Base-by-base conservation (phyloP, 2,797 vertebrate species). In the Carapus acus region DNA sequence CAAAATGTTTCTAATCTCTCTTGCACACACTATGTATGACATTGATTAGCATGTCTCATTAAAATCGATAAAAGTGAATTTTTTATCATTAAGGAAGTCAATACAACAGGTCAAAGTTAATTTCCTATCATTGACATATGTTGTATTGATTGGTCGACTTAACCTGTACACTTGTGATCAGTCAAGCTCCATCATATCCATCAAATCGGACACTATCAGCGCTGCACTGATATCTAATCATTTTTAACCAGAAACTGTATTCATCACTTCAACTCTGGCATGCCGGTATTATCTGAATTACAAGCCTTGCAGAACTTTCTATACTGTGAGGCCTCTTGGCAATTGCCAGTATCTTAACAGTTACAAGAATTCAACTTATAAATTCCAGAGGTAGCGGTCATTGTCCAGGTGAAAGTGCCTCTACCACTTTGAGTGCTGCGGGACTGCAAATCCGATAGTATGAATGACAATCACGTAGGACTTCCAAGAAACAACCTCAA, bases 401-500 rank as follows among this genome's bases (percentile, higher is more conserved):
- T 58, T 24, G 7, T 37, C 8, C 14, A 19, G 51, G 68, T 67
- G 68, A 78, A 65, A 76, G 52, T 43, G 29, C 31, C 46, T 34
- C 29, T 18, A 63, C 63, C 55, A 29, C 36, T 44, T 59, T 57
- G 49, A 43, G 31, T 34, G 34, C 29, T 43, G 24, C 9, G 24
- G 36, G 38, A 29, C 38, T 21, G n/a, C 19, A 19, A 42, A 36
- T 43, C 36, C 58, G 54, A 52, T 43, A 50, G 50, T 43, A 36
- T 13, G 14, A 24, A 12, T 23, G 39, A 62, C n/a, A n/a, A 46
- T 50, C 60, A 58, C 23, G 38, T 23, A 49, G 42, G 38, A 39
- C 50, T 41, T 59, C 49, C 4, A 60, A 62, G 49, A 46, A 45
- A 45, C 8, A 15, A 36, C 54, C 52, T 65, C 45, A 61, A 68